phyloP scores from a whole-genome alignment of 2,888 invertebrate genomes.

The Sclerodermus sp. region DNA sequence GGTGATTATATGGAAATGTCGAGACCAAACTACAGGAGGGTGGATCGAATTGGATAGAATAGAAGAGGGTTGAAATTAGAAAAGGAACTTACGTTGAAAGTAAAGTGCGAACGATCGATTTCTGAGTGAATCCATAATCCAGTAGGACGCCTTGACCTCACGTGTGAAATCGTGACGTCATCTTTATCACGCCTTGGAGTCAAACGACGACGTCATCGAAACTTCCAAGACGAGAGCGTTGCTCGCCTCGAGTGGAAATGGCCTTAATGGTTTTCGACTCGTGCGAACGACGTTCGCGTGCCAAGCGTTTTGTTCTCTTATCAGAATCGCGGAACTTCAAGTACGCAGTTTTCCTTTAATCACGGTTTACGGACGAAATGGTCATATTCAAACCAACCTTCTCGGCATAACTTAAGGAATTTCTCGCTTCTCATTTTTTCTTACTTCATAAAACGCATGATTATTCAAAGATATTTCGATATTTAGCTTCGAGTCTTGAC shows the following conservation, averaged over 20 bases:
- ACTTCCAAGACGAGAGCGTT: slow-evolving; percentile 9
- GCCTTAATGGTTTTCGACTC: slow-evolving; percentile 22
- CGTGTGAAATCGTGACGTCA: slow-evolving; percentile 27
- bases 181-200: slow-evolving; percentile 18
- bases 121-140: slow-evolving; percentile 7
- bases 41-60: too few species aligned
- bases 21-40: too few species aligned
- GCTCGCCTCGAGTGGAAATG: slow-evolving; percentile 25
- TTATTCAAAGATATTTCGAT: too few species aligned
- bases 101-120: slow-evolving; percentile 9
- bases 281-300: slow-evolving; percentile 32
- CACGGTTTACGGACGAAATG: slow-evolving; percentile 5
- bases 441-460: too few species aligned
- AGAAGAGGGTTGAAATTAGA: too few species aligned
- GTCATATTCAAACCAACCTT: slow-evolving; percentile 10
- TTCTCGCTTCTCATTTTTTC: too few species aligned
- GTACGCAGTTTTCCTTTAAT: slow-evolving; percentile 19
- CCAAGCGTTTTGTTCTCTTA: slow-evolving; percentile 24
- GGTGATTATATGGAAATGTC: too few species aligned
- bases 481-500: too few species aligned
- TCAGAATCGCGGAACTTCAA: slow-evolving; percentile 16
- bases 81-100: neutral
- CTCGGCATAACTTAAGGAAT: neutral
- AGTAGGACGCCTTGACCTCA: slow-evolving; percentile 34
- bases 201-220: slow-evolving; percentile 28